Evolutionary conservation across 2,797 vertebrate species (phyloP).

Genomic region (Eupleurogrammus muticus): DNA sequence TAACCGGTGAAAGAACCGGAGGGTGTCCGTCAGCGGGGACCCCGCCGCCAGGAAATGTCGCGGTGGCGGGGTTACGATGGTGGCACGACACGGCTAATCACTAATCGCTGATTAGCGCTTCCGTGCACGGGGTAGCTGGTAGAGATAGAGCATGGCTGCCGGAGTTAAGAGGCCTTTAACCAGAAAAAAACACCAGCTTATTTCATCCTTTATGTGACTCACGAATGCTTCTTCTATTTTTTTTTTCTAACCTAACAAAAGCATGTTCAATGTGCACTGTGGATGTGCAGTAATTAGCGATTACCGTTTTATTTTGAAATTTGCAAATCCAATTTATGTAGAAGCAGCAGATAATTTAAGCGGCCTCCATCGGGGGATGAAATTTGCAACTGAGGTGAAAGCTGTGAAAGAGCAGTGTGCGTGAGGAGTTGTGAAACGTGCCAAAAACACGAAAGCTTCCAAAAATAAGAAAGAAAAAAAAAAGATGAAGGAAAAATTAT

Average conservation of each 20-base stretch:
- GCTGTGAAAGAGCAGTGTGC: background rate
- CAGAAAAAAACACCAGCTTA: background rate
- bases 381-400: background rate
- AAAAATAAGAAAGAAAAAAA: background rate
- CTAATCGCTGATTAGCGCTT: constrained; percentile 73
- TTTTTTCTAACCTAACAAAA: background rate
- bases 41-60: constrained; percentile 75
- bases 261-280: background rate
- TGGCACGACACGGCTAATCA: constrained; percentile 74
- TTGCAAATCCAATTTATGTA: background rate
- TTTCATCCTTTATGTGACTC: background rate
- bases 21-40: constrained; percentile 60
- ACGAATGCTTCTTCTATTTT: background rate
- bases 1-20: constrained; percentile 60
- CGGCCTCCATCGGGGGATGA: background rate
- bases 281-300: background rate
- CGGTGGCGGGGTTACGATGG: constrained; percentile 62
- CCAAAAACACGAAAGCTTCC: background rate
- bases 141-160: constrained; percentile 22
- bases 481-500: background rate
- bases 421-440: background rate
- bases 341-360: background rate
- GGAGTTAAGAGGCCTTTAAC: constrained; percentile 10
- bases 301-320: background rate
- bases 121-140: constrained; percentile 51